A percentile compares a stretch with the other conserved stretches of the same genome.
Evolutionary conservation across 2,113 vertebrate species (phyloP).

Genomic region (Grus americana): DNA sequence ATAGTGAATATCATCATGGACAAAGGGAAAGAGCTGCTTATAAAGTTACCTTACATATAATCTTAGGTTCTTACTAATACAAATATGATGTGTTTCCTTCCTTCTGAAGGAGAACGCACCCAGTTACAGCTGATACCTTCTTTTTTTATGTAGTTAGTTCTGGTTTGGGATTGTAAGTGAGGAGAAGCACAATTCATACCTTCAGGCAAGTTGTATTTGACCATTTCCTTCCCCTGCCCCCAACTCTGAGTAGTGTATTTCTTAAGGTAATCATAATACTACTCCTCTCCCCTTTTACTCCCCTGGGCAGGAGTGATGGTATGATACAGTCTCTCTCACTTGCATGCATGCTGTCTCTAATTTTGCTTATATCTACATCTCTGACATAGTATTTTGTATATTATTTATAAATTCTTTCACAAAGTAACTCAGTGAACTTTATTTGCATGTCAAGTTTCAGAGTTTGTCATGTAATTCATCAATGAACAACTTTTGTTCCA

Average conservation of each 20-base stretch:
- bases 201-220: not conserved
- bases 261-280: not conserved
- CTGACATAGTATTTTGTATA: not conserved
- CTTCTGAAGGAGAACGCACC: not conserved
- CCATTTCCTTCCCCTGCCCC: rapidly evolving
- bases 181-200: not conserved
- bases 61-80: not conserved
- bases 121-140: not conserved
- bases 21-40: not conserved
- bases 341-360: not conserved
- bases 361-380: not conserved
- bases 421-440: not conserved
- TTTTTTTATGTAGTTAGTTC: not conserved
- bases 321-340: not conserved
- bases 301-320: not conserved
- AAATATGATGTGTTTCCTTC: not conserved
- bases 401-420: not conserved
- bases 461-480: not conserved
- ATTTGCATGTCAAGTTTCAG: not conserved
- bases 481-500: not conserved
- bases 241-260: not conserved
- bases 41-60: not conserved
- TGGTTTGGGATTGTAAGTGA: not conserved
- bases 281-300: not conserved
- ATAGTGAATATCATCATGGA: not conserved